phyloP scores from a whole-genome alignment of 1,140 invertebrate species.

The Drosophila saltans region DNA sequence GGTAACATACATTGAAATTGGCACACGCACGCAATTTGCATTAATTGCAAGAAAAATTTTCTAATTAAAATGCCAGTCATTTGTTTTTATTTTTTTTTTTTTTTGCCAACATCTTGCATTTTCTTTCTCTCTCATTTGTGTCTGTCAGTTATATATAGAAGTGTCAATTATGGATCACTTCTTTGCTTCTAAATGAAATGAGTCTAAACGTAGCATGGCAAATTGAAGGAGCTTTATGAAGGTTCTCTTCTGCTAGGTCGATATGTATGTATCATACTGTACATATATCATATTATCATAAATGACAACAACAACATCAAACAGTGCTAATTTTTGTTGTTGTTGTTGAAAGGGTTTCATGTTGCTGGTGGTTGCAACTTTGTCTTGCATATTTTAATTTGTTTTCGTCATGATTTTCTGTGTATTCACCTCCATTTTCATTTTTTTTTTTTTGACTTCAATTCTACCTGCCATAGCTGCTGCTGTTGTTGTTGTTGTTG shows the following conservation, averaged over 20 bases:
- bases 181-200: constrained; percentile 67
- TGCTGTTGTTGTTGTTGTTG: too few relatives aligned
- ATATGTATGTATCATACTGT: constrained; percentile 6
- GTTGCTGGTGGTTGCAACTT: constrained; percentile 41
- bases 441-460: neutral
- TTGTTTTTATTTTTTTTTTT: constrained; percentile 25
- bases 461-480: neutral
- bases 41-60: constrained; percentile 82
- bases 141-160: constrained; percentile 34
- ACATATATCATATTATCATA: constrained; percentile 9
- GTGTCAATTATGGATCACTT: constrained; percentile 73
- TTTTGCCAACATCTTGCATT: neutral
- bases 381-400: constrained; percentile 61
- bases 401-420: constrained; percentile 48
- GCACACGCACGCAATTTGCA: constrained; percentile 81
- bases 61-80: constrained; percentile 82
- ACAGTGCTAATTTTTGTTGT: constrained; percentile 16
- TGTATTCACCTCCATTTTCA: neutral
- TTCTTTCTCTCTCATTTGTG: too few relatives aligned
- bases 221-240: constrained; percentile 45
- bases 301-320: constrained; percentile 10
- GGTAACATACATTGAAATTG: constrained; percentile 65
- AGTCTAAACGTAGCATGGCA: constrained; percentile 67
- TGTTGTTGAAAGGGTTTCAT: neutral
- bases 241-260: too few relatives aligned